Percentiles rank a stretch among this genome's conserved stretches.
These are phyloP conservation scores for Crotophaga sulcirostris DNA, from an alignment of 2,113 vertebrate species.

Conservation along the genomic window DNA sequence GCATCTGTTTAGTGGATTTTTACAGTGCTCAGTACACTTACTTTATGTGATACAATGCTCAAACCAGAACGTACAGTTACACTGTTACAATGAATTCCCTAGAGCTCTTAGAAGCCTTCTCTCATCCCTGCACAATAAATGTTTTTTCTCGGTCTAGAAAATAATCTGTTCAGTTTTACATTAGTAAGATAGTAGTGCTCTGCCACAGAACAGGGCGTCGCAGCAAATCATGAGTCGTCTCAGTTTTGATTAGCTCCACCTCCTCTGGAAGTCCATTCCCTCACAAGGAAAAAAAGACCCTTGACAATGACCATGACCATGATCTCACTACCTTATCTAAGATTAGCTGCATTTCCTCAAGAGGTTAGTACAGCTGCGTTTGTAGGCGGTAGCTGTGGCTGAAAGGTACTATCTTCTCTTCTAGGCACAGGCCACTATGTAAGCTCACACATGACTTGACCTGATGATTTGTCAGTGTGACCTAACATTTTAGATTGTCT, in stretches of 20 bases:
- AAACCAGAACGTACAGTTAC: background rate
- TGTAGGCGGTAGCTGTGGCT: background rate
- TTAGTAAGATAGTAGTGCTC: background rate
- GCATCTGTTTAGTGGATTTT: background rate
- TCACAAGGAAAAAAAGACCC: background rate
- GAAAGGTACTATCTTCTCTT: background rate
- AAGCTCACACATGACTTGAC: background rate
- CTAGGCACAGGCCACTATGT: background rate
- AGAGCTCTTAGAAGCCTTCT: background rate
- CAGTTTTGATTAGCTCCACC: background rate
- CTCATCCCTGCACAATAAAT: background rate
- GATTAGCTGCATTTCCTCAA: background rate
- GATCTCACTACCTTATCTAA: background rate
- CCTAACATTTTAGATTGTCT: background rate
- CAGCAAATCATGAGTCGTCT: background rate
- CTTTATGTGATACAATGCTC: background rate
- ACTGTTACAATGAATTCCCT: background rate
- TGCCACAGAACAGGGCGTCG: background rate
- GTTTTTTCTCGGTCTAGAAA: background rate
- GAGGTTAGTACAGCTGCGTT: background rate
- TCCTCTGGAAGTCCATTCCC: background rate
- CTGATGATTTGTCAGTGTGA: background rate
- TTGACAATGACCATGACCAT: background rate
- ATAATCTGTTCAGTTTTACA: background rate
- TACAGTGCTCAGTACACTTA: background rate